Evolutionary conservation across 2,888 invertebrate species (phyloP).

Genomic region (Drosophila anomelani): DNA sequence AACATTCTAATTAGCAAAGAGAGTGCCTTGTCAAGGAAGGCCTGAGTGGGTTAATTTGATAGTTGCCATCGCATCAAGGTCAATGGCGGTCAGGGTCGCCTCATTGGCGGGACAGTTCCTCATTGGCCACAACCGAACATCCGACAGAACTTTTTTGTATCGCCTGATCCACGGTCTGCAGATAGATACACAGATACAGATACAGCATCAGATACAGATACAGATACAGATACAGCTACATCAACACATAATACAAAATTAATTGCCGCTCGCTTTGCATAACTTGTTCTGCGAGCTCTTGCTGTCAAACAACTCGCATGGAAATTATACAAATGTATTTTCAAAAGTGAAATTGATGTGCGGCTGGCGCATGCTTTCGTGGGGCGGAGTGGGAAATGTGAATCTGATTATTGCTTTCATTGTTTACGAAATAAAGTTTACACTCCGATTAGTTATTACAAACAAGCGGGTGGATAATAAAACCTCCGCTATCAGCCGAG

Average conservation of each 20-base stretch:
- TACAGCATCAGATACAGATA: constrained; percentile 21
- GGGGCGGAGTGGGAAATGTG: constrained; percentile 8
- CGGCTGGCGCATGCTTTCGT: background rate
- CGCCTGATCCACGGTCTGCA: constrained; percentile 47
- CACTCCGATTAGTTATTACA: constrained; percentile 27
- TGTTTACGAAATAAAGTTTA: constrained; percentile 34
- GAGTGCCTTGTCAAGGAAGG: constrained; percentile 7
- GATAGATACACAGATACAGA: constrained; percentile 4
- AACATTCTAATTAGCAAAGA: constrained; percentile 29
- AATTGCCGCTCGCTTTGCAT: constrained; percentile 35
- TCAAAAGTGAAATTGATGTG: constrained; percentile 34
- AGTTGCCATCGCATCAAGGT: constrained; percentile 19
- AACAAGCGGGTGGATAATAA: constrained; percentile 18
- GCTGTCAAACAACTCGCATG: constrained; percentile 25
- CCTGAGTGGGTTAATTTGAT: constrained; percentile 3
- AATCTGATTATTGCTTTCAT: constrained; percentile 7
- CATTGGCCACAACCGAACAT: constrained; percentile 34
- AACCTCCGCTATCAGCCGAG: constrained; percentile 5
- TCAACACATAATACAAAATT: constrained; percentile 31
- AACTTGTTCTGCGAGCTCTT: constrained; percentile 27
- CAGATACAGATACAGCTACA: constrained; percentile 27
- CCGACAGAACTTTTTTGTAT: constrained; percentile 26
- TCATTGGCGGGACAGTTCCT: constrained; percentile 42
- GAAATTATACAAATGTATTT: constrained; percentile 34
- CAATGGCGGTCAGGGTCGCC: constrained; percentile 24